Percentiles rank a stretch among this genome's conserved stretches.
Evolutionary conservation across 2,113 vertebrate genomes (phyloP).

Genomic region (Emydocephalus ijimae): DNA sequence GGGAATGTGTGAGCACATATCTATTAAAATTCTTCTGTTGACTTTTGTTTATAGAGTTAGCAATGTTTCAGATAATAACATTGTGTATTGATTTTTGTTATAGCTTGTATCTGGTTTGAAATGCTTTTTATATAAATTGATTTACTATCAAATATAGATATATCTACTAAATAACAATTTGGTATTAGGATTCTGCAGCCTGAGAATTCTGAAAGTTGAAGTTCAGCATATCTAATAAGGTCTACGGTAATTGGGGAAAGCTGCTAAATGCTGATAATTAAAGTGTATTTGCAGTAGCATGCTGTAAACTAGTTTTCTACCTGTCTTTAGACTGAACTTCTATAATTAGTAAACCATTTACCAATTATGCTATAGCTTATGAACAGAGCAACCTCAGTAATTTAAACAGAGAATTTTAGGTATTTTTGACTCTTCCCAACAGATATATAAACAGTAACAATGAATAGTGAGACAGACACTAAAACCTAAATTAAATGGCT

Average conservation of each 20-base stretch:
- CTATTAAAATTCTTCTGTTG: neutral
- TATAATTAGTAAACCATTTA: conserved; percentile 25
- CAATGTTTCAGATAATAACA: conserved; percentile 15
- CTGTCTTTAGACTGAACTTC: neutral
- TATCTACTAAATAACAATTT: neutral
- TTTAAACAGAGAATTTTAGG: neutral
- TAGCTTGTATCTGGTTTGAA: conserved; percentile 23
- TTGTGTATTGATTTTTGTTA: neutral
- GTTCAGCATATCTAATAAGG: neutral
- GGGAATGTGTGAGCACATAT: neutral
- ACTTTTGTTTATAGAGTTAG: neutral
- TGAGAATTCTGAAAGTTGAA: neutral
- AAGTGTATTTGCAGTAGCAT: conserved; percentile 30
- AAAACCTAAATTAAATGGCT: neutral
- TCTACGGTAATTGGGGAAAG: neutral
- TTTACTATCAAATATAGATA: conserved; percentile 10
- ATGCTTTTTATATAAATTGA: conserved; percentile 33
- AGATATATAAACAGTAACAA: conserved; percentile 8
- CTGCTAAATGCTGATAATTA: conserved; percentile 16
- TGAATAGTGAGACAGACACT: conserved; percentile 1
- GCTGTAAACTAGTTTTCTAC: neutral
- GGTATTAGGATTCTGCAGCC: neutral
- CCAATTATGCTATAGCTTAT: conserved; percentile 3
- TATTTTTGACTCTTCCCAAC: neutral
- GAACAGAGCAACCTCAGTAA: neutral